Evolutionary conservation across 2,888 invertebrate genomes (phyloP).

Genomic region (Caenorhabditis plicata): DNA sequence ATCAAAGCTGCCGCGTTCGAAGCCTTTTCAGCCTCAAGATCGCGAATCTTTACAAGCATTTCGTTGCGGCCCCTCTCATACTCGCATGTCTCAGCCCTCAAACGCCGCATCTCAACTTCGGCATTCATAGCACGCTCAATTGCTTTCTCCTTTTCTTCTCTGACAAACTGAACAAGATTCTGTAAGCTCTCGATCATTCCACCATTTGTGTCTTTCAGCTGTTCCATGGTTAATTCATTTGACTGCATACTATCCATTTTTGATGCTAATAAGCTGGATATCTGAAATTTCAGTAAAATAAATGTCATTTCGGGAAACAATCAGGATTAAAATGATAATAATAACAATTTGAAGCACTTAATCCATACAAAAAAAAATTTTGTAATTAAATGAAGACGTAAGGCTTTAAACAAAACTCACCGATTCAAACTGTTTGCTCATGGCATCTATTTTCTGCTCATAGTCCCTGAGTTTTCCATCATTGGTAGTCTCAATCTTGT

Average conservation of each 20-base stretch:
- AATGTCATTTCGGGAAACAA: no score
- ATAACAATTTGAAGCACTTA: no score
- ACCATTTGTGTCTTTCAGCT: neutral
- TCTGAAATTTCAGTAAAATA: neutral
- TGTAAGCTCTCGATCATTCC: constrained; percentile 14
- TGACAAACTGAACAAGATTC: constrained; percentile 22
- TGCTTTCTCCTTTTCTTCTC: constrained; percentile 34
- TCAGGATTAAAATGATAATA: no score
- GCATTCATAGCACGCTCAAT: constrained; percentile 36
- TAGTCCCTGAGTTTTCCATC: constrained; percentile 14
- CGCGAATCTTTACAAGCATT: constrained; percentile 22
- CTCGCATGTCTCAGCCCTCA: constrained; percentile 36
- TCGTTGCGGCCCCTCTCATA: constrained; percentile 19
- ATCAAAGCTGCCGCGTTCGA: constrained; percentile 14
- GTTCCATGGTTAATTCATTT: neutral
- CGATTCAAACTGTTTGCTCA: constrained; percentile 27
- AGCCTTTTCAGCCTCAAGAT: constrained; percentile 27
- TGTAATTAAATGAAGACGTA: neutral
- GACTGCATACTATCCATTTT: neutral
- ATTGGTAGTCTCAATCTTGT: constrained; percentile 3
- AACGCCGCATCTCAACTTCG: constrained; percentile 39
- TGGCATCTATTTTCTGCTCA: constrained; percentile 18
- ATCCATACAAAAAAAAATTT: neutral
- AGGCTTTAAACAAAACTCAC: no score
- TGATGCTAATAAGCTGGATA: neutral